Evolutionary conservation across 30 jellyfish, hydroid and myxozoan genomes (phyloP), one percentile per base, ranked within the genome.

Genomic region (Pelagia noctiluca): DNA sequence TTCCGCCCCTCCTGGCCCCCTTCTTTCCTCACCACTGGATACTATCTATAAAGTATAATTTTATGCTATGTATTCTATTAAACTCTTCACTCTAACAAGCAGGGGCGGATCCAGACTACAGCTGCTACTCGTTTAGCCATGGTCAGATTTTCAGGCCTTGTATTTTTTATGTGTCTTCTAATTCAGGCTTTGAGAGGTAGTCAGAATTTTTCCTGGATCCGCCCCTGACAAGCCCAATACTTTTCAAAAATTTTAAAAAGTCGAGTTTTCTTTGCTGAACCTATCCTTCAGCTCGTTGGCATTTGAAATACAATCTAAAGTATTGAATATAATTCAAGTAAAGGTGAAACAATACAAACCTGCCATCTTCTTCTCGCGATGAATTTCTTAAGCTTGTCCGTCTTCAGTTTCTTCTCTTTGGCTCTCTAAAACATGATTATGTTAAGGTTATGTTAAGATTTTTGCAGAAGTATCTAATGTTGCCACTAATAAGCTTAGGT

Each of bases 281-380:
- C 3, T 25, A 35, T 33, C 75, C 33, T 16, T 2, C 36, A 35
- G 21, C 11, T 31, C 18, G 32, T 35, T 71, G 21, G 22, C 69
- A 30, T 16, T 4, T 7, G 25, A 21, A 71, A 76, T 3, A 3
- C 29, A 10, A 12, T 31, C 22, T 31, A 54, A 54, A 42, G 8
- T 8, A 42, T 16, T 5, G 8, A 8, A 42, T 5, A 42, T 42
- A 8, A 42, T 8, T 16, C 49, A 31, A 64, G 22, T 2, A 16
- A 16, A 16, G 21, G 53, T 21, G 18, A 3, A 13, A 13, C 42
- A 25, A 13, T 7, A 50, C 75, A 0, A 13, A 89, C 97, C 95
- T 89, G 97, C 97, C 97, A 89, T 23, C 97, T 49, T 76, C 97
- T 73, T 46, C 97, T 68, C 7, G 97, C 97, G 31, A 89, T 83